These are phyloP conservation scores for Zaprionus camerounensis DNA, from an alignment of 1,140 invertebrate genomes.

Conservation along the genomic window DNA sequence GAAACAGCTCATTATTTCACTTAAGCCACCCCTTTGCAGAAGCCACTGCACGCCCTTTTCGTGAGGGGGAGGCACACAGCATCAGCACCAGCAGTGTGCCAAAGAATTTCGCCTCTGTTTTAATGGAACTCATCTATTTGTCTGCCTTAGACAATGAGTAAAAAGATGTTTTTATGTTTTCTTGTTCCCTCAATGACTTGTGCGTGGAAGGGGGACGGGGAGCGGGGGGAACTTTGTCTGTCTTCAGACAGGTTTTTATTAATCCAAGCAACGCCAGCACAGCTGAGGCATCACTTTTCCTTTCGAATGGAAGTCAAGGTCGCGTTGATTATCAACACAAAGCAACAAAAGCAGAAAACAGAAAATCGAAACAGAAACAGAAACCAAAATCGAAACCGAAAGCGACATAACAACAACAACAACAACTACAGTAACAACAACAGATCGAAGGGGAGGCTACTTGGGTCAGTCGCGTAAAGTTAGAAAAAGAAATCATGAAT, in stretches of 20 bases:
- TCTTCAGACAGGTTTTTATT: conserved; percentile 59
- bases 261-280: conserved; percentile 23
- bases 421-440: not conserved
- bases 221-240: not conserved
- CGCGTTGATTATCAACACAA: conserved; percentile 28
- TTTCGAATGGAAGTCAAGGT: conserved; percentile 77
- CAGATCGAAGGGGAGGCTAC: not conserved
- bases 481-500: conserved; percentile 70
- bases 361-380: conserved; percentile 39
- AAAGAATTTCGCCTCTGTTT: not conserved
- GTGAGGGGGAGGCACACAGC: not conserved
- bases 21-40: not conserved
- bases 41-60: not conserved
- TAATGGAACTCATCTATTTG: conserved; percentile 8
- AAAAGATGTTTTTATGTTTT: conserved; percentile 8
- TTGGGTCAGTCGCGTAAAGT: conserved; percentile 3
- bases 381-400: conserved; percentile 17
- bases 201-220: not conserved
- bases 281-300: conserved; percentile 66
- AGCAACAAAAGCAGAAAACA: conserved; percentile 21
- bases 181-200: not conserved
- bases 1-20: not conserved
- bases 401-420: not conserved
- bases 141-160: not conserved
- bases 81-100: not conserved